Evolutionary conservation across 2,888 invertebrate genomes (phyloP).

Genomic region (Idaea dimidiata): DNA sequence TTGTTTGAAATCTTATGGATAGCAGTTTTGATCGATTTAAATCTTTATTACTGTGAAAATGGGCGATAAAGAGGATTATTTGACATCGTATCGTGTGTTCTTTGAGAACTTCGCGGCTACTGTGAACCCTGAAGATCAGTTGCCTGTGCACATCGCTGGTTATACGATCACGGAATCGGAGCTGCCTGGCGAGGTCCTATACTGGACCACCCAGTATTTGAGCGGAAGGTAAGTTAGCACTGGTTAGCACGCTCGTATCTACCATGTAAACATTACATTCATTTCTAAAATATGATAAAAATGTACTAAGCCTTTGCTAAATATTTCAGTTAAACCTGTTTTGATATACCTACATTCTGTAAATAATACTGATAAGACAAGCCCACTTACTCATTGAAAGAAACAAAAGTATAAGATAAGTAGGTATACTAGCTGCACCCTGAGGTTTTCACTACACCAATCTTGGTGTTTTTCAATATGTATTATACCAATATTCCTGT

Average conservation of each 20-base stretch:
- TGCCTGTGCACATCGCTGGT: slow-evolving; percentile 86
- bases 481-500: too few species aligned
- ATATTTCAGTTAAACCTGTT: neutral
- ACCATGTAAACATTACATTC: slow-evolving; percentile 3
- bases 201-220: slow-evolving; percentile 89
- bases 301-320: slow-evolving; percentile 4
- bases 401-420: neutral
- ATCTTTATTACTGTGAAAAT: slow-evolving; percentile 50
- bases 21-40: slow-evolving; percentile 47
- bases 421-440: neutral
- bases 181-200: slow-evolving; percentile 86
- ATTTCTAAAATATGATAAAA: neutral
- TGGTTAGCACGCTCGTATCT: slow-evolving; percentile 53
- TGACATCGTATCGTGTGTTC: slow-evolving; percentile 85
- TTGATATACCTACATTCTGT: slow-evolving; percentile 17
- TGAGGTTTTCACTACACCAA: neutral
- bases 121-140: slow-evolving; percentile 86
- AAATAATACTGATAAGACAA: slow-evolving; percentile 34
- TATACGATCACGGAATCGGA: slow-evolving; percentile 86
- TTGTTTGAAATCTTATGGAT: slow-evolving; percentile 15
- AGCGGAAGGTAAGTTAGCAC: slow-evolving; percentile 84
- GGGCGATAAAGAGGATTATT: slow-evolving; percentile 84
- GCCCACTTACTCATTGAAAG: slow-evolving; percentile 9
- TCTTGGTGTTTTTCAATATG: neutral
- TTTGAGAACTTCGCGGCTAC: slow-evolving; percentile 86